Percentiles rank a stretch among this genome's conserved stretches.
These are phyloP conservation scores for Meloidogyne chitwoodi DNA, from an alignment of 1,140 invertebrate genomes.

Conservation along the genomic window DNA sequence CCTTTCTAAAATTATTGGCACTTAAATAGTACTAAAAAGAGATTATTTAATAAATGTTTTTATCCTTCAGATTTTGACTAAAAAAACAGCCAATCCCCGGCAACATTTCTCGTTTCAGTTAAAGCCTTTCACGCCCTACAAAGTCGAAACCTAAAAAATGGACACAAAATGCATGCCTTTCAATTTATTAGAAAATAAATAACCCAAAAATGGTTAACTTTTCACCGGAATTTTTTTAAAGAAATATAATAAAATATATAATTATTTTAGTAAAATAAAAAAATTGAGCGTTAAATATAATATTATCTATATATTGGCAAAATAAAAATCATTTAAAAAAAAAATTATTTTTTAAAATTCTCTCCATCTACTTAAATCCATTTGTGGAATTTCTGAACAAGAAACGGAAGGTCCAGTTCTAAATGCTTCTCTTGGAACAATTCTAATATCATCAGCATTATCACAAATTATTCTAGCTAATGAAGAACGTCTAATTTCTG, in stretches of 20 bases:
- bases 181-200: too few relatives aligned
- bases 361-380: constrained; percentile 56
- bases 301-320: not conserved
- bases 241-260: not conserved
- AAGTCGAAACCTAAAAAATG: too few relatives aligned
- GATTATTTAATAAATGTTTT: too few relatives aligned
- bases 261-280: not conserved
- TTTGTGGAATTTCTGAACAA: constrained; percentile 57
- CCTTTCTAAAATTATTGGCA: too few relatives aligned
- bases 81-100: too few relatives aligned
- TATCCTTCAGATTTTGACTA: too few relatives aligned
- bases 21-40: too few relatives aligned
- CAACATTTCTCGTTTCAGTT: too few relatives aligned
- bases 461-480: constrained; percentile 85
- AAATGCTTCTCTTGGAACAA: constrained; percentile 67
- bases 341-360: constrained; percentile 21
- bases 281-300: not conserved
- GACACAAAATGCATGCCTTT: too few relatives aligned
- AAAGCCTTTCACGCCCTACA: too few relatives aligned
- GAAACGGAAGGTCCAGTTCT: constrained; percentile 48
- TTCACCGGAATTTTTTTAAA: not conserved
- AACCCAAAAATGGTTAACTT: too few relatives aligned
- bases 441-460: constrained; percentile 71
- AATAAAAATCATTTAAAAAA: not conserved
- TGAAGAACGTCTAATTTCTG: constrained; percentile 81